Evolutionary conservation across 2,797 vertebrate species (phyloP), one percentile per base, ranked within the genome.

Genomic region (Echeneis naucrates): DNA sequence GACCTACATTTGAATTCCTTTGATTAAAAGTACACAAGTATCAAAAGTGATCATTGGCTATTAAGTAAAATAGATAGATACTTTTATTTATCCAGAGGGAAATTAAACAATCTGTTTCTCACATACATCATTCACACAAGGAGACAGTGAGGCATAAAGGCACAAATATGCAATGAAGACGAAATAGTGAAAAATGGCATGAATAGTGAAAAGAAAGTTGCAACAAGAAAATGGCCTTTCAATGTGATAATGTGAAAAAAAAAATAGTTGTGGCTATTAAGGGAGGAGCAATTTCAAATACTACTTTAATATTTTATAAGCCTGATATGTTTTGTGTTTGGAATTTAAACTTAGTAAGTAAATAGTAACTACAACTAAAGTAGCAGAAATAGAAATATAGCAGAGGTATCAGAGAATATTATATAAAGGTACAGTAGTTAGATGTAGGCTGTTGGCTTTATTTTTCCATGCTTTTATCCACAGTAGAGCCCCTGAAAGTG

Each of bases 401-500:
- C 48, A 26, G 12, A 26, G 16, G 48, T 50, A 26, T 16, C 48
- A 50, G 8, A 30, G 11, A 32, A 17, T 32, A 30, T 16, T 32
- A 19, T 17, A 17, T 19, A 32, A n/a, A 52, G 17, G 30, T 59
- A 42, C 24, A 32, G 42, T 61, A 12, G 30, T 40, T 32, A 37
- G 17, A 53, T n/a, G 2, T 27, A 17, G 40, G 40, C 40, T 7
- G 7, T 44, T 27, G 21, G n/a, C n/a, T 58, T 37, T 40, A 26
- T 19, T 75, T 72, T 77, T 65, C n/a, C 32, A 37, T 21, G 16
- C 2, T 40, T 37, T 13, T 71, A 78, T 58, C 71, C 42, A 53
- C 52, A 65, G 65, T 54, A n/a, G 7, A 81, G 23, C 50, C 30
- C 32, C 37, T 81, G 63, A 60, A 81, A 78, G 80, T 67, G 58